Conservation (phyloP, 92 coral and sea anemone genomes). For the Parazoanthus swiftii region DNA sequence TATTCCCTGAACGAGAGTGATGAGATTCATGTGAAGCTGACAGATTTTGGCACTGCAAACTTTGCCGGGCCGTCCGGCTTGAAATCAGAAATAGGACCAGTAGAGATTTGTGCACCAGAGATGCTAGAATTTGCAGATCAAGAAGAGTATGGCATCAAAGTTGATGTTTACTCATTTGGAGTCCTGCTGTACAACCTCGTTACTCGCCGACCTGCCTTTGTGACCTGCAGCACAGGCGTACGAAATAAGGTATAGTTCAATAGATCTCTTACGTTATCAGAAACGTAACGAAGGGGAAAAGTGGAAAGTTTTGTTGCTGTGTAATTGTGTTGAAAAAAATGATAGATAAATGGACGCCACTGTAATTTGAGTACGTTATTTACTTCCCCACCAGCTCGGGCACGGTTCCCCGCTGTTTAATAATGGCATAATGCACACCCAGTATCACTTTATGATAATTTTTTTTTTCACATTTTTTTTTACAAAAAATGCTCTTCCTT, state of each 20-base stretch:
- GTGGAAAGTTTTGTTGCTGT: not conserved
- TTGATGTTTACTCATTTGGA: slow-evolving; percentile 71
- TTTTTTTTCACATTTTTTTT: too few relatives aligned
- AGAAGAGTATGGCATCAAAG: slow-evolving; percentile 60
- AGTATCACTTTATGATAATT: too few relatives aligned
- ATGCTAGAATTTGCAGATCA: slow-evolving; percentile 60
- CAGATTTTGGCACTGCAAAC: slow-evolving; percentile 77
- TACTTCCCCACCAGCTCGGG: too few relatives aligned
- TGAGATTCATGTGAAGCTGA: slow-evolving; percentile 61
- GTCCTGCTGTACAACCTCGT: slow-evolving; percentile 61
- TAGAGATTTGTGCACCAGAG: slow-evolving; percentile 71
- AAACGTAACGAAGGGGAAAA: not conserved
- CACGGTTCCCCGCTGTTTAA: too few relatives aligned
- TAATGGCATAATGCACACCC: too few relatives aligned
- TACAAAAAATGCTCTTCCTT: too few relatives aligned
- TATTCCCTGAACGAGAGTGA: slow-evolving; percentile 59
- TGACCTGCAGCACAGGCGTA: not conserved
- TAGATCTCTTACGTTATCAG: not conserved
- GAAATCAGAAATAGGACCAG: slow-evolving; percentile 52
- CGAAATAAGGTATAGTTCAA: not conserved
- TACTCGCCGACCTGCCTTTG: slow-evolving; percentile 57
- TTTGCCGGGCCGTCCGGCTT: slow-evolving; percentile 64
- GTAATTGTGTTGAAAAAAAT: not conserved
- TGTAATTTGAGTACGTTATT: too few relatives aligned
- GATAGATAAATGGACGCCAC: too few relatives aligned